phyloP scores from a whole-genome alignment of 2,888 invertebrate genomes.

The Drosophila suboccidentalis region DNA sequence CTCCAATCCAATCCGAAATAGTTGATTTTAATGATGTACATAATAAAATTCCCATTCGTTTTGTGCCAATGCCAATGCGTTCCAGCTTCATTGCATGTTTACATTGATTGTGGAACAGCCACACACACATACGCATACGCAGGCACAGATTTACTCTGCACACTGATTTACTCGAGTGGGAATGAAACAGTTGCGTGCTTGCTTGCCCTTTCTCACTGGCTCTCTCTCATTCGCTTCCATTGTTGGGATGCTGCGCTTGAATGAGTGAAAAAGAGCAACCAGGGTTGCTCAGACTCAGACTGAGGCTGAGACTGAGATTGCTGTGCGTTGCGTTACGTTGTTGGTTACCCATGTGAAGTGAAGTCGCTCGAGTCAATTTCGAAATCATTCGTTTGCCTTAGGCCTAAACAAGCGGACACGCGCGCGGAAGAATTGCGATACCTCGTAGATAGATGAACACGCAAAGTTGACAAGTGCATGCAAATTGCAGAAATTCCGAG shows the following conservation, averaged over 20 bases:
- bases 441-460: slow-evolving; percentile 18
- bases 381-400: slow-evolving; percentile 85
- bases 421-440: slow-evolving; percentile 56
- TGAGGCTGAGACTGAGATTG: slow-evolving; percentile 61
- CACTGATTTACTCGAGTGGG: slow-evolving; percentile 71
- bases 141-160: slow-evolving; percentile 17
- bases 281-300: slow-evolving; percentile 44
- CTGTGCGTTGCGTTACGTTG: slow-evolving; percentile 39
- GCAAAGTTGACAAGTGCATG: slow-evolving; percentile 31
- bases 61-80: slow-evolving; percentile 83
- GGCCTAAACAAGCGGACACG: slow-evolving; percentile 85
- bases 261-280: slow-evolving; percentile 60
- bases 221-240: slow-evolving; percentile 7
- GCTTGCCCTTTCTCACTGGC: slow-evolving; percentile 13
- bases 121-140: slow-evolving; percentile 21
- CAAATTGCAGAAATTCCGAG: not conserved
- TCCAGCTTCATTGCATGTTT: slow-evolving; percentile 71
- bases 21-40: slow-evolving; percentile 85
- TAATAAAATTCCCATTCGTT: slow-evolving; percentile 85
- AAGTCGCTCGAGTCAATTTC: slow-evolving; percentile 78
- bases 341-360: slow-evolving; percentile 46
- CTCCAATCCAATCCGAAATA: slow-evolving; percentile 83
- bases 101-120: slow-evolving; percentile 75
- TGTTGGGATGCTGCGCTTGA: slow-evolving; percentile 44
- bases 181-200: slow-evolving; percentile 33